Evolutionary conservation across 2,888 invertebrate species (phyloP).

Genomic region (Enchytraeus crypticus): DNA sequence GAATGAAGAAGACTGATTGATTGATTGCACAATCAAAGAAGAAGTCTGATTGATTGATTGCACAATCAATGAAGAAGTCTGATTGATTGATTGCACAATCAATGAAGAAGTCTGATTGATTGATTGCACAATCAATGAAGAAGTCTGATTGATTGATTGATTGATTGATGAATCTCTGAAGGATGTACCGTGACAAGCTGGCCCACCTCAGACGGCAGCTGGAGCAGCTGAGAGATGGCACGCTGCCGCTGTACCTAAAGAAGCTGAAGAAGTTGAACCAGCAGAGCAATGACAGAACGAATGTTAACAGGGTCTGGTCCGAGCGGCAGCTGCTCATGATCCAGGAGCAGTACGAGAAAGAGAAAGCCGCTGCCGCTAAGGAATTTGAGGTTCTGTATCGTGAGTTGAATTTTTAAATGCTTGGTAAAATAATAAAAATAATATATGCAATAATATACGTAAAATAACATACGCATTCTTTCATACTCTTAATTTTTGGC

Average conservation of each 20-base stretch:
- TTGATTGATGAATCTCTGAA: conserved; percentile 40
- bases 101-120: too few species aligned
- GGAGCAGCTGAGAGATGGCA: conserved; percentile 74
- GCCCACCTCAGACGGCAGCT: conserved; percentile 78
- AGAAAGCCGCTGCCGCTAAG: conserved; percentile 77
- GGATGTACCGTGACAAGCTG: conserved; percentile 73
- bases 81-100: too few species aligned
- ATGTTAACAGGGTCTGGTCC: conserved; percentile 46
- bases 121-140: too few species aligned
- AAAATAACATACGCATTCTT: conserved; percentile 21
- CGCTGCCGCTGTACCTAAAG: conserved; percentile 75
- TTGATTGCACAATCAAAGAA: not conserved
- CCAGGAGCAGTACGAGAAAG: conserved; percentile 75
- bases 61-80: not conserved
- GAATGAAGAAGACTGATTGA: not conserved
- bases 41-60: too few species aligned
- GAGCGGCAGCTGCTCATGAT: conserved; percentile 66
- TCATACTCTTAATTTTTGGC: not conserved
- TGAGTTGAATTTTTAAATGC: too few species aligned
- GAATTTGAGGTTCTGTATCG: conserved; percentile 89
- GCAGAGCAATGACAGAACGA: conserved; percentile 66
- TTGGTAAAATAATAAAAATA: too few species aligned
- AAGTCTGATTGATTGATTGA: too few species aligned
- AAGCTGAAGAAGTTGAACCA: conserved; percentile 72
- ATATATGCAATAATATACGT: too few species aligned